phyloP scores from a whole-genome alignment of 2,888 invertebrate genomes.

The Trachelus stipa region DNA sequence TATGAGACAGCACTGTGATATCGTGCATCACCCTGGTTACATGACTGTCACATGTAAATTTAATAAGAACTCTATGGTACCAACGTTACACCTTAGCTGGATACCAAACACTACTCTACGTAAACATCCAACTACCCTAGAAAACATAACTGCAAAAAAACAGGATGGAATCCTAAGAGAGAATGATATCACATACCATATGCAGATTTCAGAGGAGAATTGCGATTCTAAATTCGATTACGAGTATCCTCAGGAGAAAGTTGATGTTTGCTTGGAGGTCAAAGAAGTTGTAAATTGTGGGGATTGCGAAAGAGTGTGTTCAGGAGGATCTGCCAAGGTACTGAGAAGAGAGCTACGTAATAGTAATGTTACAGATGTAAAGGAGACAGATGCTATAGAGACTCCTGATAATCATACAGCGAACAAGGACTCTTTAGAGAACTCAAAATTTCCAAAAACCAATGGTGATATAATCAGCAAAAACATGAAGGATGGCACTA shows the following conservation, averaged over 20 bases:
- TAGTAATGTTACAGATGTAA: background rate
- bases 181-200: constrained; percentile 19
- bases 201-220: constrained; percentile 29
- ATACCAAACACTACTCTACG: constrained; percentile 91
- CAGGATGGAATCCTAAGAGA: constrained; percentile 44
- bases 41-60: constrained; percentile 88
- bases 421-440: background rate
- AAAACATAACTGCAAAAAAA: constrained; percentile 70
- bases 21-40: constrained; percentile 92
- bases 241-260: constrained; percentile 50
- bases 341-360: background rate
- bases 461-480: background rate
- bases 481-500: background rate
- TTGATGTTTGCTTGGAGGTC: constrained; percentile 62
- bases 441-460: background rate
- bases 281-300: constrained; percentile 59
- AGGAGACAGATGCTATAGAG: background rate
- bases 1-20: constrained; percentile 83
- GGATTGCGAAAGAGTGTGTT: constrained; percentile 63
- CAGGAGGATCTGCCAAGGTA: constrained; percentile 43
- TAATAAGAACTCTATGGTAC: constrained; percentile 80
- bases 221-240: constrained; percentile 23
- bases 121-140: constrained; percentile 83
- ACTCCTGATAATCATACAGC: background rate
- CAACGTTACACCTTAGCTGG: constrained; percentile 92